Base-by-base conservation (phyloP, 2,888 invertebrate species). In the Heliconius cydno region DNA sequence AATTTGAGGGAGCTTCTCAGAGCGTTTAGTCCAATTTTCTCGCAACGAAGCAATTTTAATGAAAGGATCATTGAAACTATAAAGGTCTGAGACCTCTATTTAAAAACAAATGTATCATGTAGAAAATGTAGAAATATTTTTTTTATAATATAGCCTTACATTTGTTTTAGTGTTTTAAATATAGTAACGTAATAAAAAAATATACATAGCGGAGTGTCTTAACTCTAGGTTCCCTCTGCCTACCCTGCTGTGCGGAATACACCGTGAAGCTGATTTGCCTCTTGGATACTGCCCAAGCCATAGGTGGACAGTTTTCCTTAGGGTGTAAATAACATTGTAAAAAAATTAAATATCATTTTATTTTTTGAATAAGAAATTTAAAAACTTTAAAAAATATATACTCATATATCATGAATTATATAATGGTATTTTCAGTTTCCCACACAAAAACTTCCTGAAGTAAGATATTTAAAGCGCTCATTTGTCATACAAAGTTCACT, bases 11-110 rank as follows among this genome's bases (percentile, higher is more conserved):
- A 80, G 77, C 28, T 63, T 75, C 65, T 76, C 78, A 46, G 65
- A 76, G 46, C 78, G 57, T 60, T 76, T 80, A 76, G 65, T 72
- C n/a, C 75, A 67, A 80, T 80, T 78, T 66, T 66, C 71, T 63
- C 57, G 65, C 74, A 75, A 78, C 78, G 74, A 75, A 76, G 38
- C 60, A 57, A 30, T 72, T 80, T 75, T 74, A 80, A 75, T 60
- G 65, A 80, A 78, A 80, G 71, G 38, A 78, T 78, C 66, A 71
- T 80, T 72, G 72, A 78, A 78, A 76, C 66, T 72, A 67, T 67
- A 73, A 66, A 68, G n/a, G 66, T 68, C 46, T 74, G 60, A 74
- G 60, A 60, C 60, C 22, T 60, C 46, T 52, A 28, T 46, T 66
- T 68, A 57, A 15, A 38, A 41, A 78, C 68, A 74, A 25, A 74